A percentile compares a stretch with the other conserved stretches of the same genome.
These are phyloP conservation scores for Heliconius eleuchia DNA, from an alignment of 1,140 invertebrate genomes.

Conservation along the genomic window DNA sequence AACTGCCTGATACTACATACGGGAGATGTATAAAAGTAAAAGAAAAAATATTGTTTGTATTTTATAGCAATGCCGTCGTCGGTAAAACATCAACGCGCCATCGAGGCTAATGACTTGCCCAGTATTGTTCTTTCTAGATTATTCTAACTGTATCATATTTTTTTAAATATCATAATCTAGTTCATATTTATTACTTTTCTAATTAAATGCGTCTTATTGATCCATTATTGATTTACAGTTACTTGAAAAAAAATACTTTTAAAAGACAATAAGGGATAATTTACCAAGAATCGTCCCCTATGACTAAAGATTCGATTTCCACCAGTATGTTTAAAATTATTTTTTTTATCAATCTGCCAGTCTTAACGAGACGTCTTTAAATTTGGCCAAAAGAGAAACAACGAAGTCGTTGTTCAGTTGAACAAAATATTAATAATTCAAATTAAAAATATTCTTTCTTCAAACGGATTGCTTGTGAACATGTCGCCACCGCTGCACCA, in stretches of 20 bases:
- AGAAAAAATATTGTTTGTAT: neutral
- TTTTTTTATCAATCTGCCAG: too few species aligned
- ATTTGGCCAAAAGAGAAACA: too few species aligned
- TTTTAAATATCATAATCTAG: constrained; percentile 2
- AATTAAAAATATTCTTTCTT: too few species aligned
- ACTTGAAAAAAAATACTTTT: neutral
- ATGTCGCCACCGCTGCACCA: too few species aligned
- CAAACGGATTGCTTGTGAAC: too few species aligned
- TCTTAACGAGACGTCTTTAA: too few species aligned
- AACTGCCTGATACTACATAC: neutral
- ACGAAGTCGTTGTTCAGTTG: too few species aligned
- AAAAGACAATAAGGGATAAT: neutral
- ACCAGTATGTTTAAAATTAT: too few species aligned
- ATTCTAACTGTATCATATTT: neutral
- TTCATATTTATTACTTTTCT: constrained; percentile 6
- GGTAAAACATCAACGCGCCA: neutral
- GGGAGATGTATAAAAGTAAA: neutral
- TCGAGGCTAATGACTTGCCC: constrained; percentile 9
- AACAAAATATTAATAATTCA: too few species aligned
- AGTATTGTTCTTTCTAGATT: constrained; percentile 9
- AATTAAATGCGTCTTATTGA: neutral
- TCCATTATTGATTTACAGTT: neutral
- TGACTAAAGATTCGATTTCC: too few species aligned
- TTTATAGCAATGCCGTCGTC: neutral
- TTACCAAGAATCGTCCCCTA: too few species aligned